phyloP scores from a whole-genome alignment of 2,888 invertebrate species.

The Caenorhabditis sp. region DNA sequence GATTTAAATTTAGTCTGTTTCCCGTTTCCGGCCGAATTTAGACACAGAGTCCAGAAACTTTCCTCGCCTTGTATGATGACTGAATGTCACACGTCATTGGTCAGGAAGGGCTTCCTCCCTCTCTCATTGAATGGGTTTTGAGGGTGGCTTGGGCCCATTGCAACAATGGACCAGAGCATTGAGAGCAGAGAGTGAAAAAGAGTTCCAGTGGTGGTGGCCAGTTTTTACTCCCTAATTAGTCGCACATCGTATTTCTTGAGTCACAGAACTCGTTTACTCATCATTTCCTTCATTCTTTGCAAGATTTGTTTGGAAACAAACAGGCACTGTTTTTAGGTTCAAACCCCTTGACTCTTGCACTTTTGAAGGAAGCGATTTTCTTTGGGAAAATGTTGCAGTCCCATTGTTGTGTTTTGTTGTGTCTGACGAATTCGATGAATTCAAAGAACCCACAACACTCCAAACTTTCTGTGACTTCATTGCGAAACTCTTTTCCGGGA shows the following conservation, averaged over 20 bases:
- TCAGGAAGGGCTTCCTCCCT: constrained; percentile 23
- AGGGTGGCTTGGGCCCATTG: constrained; percentile 13
- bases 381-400: neutral
- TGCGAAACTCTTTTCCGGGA: neutral
- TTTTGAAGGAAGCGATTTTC: neutral
- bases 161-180: constrained; percentile 33
- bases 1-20: constrained; percentile 39
- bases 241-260: neutral
- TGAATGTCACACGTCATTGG: constrained; percentile 33
- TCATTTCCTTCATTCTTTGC: neutral
- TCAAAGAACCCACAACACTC: neutral
- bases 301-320: neutral
- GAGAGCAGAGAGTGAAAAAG: neutral
- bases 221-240: constrained; percentile 32
- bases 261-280: neutral
- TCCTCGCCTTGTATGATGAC: constrained; percentile 16
- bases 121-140: constrained; percentile 36
- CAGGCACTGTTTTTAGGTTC: neutral
- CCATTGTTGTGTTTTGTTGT: neutral
- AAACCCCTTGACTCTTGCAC: neutral
- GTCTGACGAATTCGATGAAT: neutral
- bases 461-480: neutral
- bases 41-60: constrained; percentile 51
- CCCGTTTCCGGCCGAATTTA: neutral
- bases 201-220: constrained; percentile 31